Percentiles rank a stretch among this genome's conserved stretches.
Evolutionary conservation across 1,140 invertebrate species (phyloP).

Genomic region (Whitmania pigra): DNA sequence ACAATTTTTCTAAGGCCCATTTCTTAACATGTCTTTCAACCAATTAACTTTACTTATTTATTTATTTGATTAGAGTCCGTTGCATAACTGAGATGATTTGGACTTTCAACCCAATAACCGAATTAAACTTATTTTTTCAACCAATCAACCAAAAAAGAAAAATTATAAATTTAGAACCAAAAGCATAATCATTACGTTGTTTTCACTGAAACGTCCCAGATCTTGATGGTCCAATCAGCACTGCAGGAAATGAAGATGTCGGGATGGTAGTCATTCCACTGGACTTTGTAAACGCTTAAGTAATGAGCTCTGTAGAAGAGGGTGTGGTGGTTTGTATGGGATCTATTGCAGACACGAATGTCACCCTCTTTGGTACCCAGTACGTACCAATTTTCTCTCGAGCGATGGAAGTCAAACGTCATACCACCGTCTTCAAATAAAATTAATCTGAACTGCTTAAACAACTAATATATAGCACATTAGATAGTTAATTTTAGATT

Average conservation of each 20-base stretch:
- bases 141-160: no score
- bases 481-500: no score
- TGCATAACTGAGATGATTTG: no score
- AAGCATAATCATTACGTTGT: not conserved
- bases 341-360: slow-evolving; percentile 61
- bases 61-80: no score
- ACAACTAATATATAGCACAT: not conserved
- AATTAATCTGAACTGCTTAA: not conserved
- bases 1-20: not conserved
- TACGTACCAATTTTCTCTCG: slow-evolving; percentile 61
- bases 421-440: slow-evolving; percentile 61
- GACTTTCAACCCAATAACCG: no score
- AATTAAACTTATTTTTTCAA: no score
- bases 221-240: slow-evolving; percentile 82
- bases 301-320: slow-evolving; percentile 67
- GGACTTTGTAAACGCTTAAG: slow-evolving; percentile 68
- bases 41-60: no score
- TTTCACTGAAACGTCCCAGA: slow-evolving; percentile 59
- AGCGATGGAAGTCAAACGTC: slow-evolving; percentile 72
- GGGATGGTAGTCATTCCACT: slow-evolving; percentile 73
- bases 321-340: slow-evolving; percentile 64
- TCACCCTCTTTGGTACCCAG: slow-evolving; percentile 81
- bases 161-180: no score
- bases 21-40: not conserved
- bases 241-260: slow-evolving; percentile 78